Evolutionary conservation across 2,797 vertebrate species (phyloP), one percentile per base, ranked within the genome.

Genomic region (Smutsia gigantea): DNA sequence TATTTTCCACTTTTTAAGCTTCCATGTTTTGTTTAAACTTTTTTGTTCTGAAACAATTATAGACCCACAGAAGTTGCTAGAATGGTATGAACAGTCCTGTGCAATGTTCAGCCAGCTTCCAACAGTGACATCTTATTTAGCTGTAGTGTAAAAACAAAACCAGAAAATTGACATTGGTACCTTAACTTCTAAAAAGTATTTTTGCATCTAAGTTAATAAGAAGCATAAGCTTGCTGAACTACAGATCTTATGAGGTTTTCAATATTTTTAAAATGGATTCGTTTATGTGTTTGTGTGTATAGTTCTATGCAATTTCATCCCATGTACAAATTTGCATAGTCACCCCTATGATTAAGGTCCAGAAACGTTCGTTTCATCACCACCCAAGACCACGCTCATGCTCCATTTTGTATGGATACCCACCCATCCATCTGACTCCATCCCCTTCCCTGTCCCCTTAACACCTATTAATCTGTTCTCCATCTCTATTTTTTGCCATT

Each of bases 31-130:
- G 82, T 71, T 25, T 18, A 46, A 27, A 46, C 42, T 13, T 18
- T 53, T 87, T 77, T 82, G 64, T 75, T 81, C 86, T 49, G 31
- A 93, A 83, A 64, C 25, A 91, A 66, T 83, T 63, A 27, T 27
- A 79, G 15, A 19, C 25, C 59, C 42, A 42, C 3, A 74, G 37
- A 68, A 79, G 10, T 42, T 69, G 55, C 17, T 71, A 81, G 92
- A 71, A 27, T 10, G 18, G 59, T 51, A 23, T 5, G 69, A 69
- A 61, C 37, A 71, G 3, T 75, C 29, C 59, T 4, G 7, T 39
- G 31, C 11, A 1, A 13, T 61, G 42, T 79, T 71, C 11, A 31
- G 8, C 18, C 64, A 87, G 25, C 66, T 66, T 74, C 13, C 59
- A 13, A 0, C 5, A 39, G 31, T 53, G 74, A 53, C 25, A 55